Conservation (phyloP, 1,140 invertebrate genomes). For the Drosophila prosaltans region DNA sequence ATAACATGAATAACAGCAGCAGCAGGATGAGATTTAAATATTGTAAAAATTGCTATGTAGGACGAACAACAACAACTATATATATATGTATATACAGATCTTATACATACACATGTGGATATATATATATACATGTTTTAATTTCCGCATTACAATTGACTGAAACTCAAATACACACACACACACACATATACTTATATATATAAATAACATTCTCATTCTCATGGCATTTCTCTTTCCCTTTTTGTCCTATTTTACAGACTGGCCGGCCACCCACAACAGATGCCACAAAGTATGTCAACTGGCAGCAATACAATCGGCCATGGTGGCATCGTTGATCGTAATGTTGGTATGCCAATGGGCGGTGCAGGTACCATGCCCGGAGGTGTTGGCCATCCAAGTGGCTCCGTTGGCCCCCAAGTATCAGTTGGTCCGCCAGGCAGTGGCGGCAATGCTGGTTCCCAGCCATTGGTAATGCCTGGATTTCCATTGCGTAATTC, state of each 20-base stretch:
- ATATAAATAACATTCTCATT: constrained; percentile 6
- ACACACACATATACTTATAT: too few species aligned
- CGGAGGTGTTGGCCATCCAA: constrained; percentile 46
- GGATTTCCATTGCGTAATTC: constrained; percentile 89
- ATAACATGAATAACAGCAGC: constrained; percentile 48
- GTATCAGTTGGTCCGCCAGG: constrained; percentile 61
- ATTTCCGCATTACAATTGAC: constrained; percentile 75
- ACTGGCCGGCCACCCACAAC: constrained; percentile 80
- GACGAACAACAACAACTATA: constrained; percentile 46
- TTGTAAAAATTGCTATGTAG: constrained; percentile 56
- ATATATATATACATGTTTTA: constrained; percentile 65
- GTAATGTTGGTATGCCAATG: constrained; percentile 70
- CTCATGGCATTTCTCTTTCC: constrained; percentile 3
- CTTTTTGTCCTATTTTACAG: constrained; percentile 40
- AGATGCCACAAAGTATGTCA: constrained; percentile 83
- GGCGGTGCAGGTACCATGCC: constrained; percentile 70
- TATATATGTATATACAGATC: too few species aligned
- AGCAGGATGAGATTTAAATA: constrained; percentile 69
- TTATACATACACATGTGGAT: too few species aligned
- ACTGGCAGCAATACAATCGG: constrained; percentile 83
- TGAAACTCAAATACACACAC: neutral
- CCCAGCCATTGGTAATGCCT: constrained; percentile 90
- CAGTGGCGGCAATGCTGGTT: constrained; percentile 81
- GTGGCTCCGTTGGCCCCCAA: constrained; percentile 51
- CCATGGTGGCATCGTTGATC: constrained; percentile 75